These are phyloP conservation scores for Tetramorium bicarinatum DNA, from an alignment of 2,888 invertebrate genomes.

Conservation along the genomic window DNA sequence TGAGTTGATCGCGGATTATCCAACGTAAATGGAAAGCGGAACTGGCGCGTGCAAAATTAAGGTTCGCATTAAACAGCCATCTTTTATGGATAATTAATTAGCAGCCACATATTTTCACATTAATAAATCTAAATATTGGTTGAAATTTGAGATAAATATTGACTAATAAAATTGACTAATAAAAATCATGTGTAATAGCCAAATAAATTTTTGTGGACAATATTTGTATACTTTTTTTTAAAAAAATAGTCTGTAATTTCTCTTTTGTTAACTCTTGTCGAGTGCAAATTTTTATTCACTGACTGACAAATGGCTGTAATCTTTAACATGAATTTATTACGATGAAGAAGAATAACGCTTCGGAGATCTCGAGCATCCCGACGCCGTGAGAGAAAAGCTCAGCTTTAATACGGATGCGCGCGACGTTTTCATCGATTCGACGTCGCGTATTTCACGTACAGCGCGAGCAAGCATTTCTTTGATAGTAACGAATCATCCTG, in stretches of 20 bases:
- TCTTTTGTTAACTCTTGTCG: neutral
- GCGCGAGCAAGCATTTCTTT: slow-evolving; percentile 67
- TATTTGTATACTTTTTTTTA: neutral
- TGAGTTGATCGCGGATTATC: slow-evolving; percentile 64
- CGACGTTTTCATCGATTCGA: slow-evolving; percentile 82
- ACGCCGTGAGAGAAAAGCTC: slow-evolving; percentile 72
- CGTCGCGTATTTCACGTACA: slow-evolving; percentile 77
- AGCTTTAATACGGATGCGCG: slow-evolving; percentile 81
- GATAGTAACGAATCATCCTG: slow-evolving; percentile 72
- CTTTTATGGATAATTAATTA: neutral
- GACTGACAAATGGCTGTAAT: neutral
- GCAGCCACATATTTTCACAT: neutral
- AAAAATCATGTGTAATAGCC: neutral
- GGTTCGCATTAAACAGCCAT: neutral
- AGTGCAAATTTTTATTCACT: slow-evolving; percentile 2
- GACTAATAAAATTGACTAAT: no score
- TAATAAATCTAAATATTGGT: neutral
- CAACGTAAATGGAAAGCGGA: slow-evolving; percentile 33
- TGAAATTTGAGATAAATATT: neutral
- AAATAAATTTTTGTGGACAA: neutral
- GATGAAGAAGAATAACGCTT: slow-evolving; percentile 12
- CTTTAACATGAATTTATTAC: slow-evolving; percentile 9
- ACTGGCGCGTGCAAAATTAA: slow-evolving; percentile 51
- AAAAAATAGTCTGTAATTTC: neutral
- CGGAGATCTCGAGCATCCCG: slow-evolving; percentile 47